Evolutionary conservation across 2,797 vertebrate species (phyloP).

Genomic region (Chiloscyllium punctatum): DNA sequence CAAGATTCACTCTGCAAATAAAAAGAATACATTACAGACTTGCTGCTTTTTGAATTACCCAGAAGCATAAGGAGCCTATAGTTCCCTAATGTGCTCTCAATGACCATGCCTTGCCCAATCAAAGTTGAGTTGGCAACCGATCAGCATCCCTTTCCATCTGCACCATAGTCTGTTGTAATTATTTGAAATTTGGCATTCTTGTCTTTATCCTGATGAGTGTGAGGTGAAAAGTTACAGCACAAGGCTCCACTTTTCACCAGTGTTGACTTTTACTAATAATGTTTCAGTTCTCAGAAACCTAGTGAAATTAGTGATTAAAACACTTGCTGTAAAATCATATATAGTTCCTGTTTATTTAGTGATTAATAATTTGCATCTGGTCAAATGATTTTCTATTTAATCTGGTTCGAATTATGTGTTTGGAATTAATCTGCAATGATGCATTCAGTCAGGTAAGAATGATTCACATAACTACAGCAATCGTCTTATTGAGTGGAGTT

Average conservation of each 20-base stretch:
- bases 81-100: too few relatives aligned
- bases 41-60: not conserved
- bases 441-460: not conserved
- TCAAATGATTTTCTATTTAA: not conserved
- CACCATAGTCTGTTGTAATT: not conserved
- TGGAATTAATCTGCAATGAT: not conserved
- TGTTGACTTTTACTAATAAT: not conserved
- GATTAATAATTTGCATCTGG: slow-evolving; percentile 4
- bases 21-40: not conserved
- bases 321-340: not conserved
- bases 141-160: not conserved
- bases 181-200: not conserved
- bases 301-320: not conserved
- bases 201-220: not conserved
- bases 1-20: not conserved
- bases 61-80: not conserved
- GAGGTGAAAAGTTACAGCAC: not conserved
- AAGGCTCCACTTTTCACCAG: not conserved
- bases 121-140: not conserved
- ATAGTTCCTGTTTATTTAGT: not conserved
- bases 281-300: not conserved
- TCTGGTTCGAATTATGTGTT: not conserved
- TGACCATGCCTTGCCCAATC: not conserved
- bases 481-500: not conserved
- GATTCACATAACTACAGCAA: not conserved